phyloP scores from a whole-genome alignment of 2,888 invertebrate species.

The Cephalotes varians region DNA sequence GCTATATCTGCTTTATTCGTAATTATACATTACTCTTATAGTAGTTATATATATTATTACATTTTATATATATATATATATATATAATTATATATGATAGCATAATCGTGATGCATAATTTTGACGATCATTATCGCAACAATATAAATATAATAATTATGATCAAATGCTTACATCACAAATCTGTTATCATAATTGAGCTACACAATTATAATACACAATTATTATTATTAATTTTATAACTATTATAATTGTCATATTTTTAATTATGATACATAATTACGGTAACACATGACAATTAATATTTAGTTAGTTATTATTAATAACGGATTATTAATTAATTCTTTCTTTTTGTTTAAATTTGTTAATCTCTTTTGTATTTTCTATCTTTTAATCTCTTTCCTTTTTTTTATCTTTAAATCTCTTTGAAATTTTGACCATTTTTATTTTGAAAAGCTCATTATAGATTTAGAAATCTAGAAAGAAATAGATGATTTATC shows the following conservation, averaged over 20 bases:
- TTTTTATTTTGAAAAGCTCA: slow-evolving; percentile 22
- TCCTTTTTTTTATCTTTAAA: slow-evolving; percentile 11
- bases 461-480: not conserved
- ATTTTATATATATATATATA: no score
- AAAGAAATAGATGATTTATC: slow-evolving; percentile 5
- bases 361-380: not conserved
- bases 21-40: slow-evolving; percentile 19
- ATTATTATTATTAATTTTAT: slow-evolving; percentile 37
- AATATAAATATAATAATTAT: slow-evolving; percentile 48
- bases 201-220: slow-evolving; percentile 24
- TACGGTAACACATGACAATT: slow-evolving; percentile 5
- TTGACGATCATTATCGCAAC: slow-evolving; percentile 4
- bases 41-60: slow-evolving; percentile 3
- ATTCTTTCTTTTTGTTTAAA: slow-evolving; percentile 7
- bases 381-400: slow-evolving; percentile 1
- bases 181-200: slow-evolving; percentile 30
- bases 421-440: slow-evolving; percentile 37
- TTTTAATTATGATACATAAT: slow-evolving; percentile 31
- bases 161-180: slow-evolving; percentile 23
- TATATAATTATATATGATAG: slow-evolving; percentile 25
- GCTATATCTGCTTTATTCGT: slow-evolving; percentile 57
- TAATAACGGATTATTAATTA: slow-evolving; percentile 5
- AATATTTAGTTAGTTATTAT: slow-evolving; percentile 18
- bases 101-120: slow-evolving; percentile 16
- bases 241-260: slow-evolving; percentile 8